Evolutionary conservation across 1,140 invertebrate genomes (phyloP).

Genomic region (Sycophila sp.): DNA sequence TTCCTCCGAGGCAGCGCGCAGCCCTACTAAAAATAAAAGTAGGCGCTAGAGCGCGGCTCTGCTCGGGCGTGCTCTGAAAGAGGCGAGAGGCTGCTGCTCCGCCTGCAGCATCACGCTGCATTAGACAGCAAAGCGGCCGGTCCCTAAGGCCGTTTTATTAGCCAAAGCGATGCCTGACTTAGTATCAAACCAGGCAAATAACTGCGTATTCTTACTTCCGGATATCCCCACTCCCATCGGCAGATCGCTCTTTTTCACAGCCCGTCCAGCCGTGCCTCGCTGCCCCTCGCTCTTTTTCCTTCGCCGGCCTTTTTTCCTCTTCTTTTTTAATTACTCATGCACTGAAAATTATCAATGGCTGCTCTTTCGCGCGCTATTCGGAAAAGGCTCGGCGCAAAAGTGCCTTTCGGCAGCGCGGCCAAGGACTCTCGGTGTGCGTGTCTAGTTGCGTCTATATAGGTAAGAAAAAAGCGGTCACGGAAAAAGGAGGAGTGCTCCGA

Average conservation of each 20-base stretch:
- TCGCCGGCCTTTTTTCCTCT: too few relatives aligned
- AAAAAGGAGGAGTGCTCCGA: too few relatives aligned
- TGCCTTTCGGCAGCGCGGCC: not conserved
- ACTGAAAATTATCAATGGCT: slow-evolving; percentile 22
- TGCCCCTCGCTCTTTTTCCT: too few relatives aligned
- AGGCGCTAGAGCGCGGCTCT: not conserved
- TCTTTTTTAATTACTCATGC: not conserved
- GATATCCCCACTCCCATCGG: slow-evolving; percentile 37
- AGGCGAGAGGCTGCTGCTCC: slow-evolving; percentile 7
- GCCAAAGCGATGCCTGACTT: slow-evolving; percentile 63
- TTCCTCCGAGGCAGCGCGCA: not conserved
- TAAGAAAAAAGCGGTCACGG: slow-evolving; percentile 35
- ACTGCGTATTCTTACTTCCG: slow-evolving; percentile 61
- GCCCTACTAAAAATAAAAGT: slow-evolving; percentile 36
- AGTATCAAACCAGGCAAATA: slow-evolving; percentile 63
- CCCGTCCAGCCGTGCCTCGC: too few relatives aligned
- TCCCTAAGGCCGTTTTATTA: slow-evolving; percentile 59
- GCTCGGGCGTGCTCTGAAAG: not conserved
- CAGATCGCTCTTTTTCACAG: not conserved
- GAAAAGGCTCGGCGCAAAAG: too few relatives aligned
- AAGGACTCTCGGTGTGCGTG: too few relatives aligned
- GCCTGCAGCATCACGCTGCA: slow-evolving; percentile 47
- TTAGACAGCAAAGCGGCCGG: slow-evolving; percentile 39
- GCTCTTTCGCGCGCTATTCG: not conserved
- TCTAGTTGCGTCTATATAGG: slow-evolving; percentile 1